Evolutionary conservation across 2,113 vertebrate genomes (phyloP).

Genomic region (Pseudopipra pipra): DNA sequence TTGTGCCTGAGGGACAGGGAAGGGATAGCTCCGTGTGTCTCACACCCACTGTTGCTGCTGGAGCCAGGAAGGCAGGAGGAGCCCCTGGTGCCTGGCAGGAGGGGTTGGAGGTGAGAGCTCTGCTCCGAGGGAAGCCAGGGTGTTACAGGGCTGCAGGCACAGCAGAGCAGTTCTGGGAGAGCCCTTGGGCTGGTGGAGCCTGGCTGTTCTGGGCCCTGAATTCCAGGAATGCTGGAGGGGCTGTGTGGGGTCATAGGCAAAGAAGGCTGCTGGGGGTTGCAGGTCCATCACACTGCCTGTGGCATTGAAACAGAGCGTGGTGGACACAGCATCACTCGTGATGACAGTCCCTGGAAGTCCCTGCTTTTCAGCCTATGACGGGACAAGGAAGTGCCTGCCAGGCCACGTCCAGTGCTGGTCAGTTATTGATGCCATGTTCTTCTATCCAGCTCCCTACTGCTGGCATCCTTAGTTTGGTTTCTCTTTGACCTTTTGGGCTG

Average conservation of each 20-base stretch:
- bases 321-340: too few species aligned
- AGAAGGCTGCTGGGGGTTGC: background rate
- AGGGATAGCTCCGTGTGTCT: background rate
- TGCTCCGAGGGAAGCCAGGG: background rate
- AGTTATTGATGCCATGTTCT: too few species aligned
- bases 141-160: background rate
- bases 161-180: fast-evolving
- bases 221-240: background rate
- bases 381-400: too few species aligned
- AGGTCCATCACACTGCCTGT: too few species aligned
- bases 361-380: too few species aligned
- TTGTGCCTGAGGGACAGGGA: background rate
- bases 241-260: background rate
- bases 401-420: too few species aligned
- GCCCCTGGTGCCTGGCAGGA: background rate
- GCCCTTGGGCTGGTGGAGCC: background rate
- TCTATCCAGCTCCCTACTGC: too few species aligned
- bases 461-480: too few species aligned
- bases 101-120: background rate
- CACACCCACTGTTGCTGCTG: background rate
- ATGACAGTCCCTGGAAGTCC: too few species aligned
- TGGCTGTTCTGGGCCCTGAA: background rate
- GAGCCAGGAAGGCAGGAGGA: background rate
- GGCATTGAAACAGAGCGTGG: too few species aligned
- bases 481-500: too few species aligned